phyloP scores from a whole-genome alignment of 2,888 invertebrate species.

The Sepiola atlantica region DNA sequence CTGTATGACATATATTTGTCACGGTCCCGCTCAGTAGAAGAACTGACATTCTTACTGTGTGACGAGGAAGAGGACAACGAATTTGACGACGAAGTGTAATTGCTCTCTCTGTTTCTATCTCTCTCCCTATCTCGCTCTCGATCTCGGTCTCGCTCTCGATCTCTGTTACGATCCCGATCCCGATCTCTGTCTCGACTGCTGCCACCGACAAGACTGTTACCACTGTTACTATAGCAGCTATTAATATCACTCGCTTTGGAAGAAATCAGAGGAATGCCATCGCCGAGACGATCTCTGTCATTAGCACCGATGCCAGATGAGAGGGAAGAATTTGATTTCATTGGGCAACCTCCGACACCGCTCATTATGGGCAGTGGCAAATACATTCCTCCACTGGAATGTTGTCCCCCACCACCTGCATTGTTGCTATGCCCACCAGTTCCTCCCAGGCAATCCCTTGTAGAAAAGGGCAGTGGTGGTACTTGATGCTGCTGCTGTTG shows the following conservation, averaged over 20 bases:
- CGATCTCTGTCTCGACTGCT: constrained; percentile 24
- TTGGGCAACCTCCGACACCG: background rate
- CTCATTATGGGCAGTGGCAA: background rate
- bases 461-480: background rate
- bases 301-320: background rate
- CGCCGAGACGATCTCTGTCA: background rate
- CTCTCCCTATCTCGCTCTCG: background rate
- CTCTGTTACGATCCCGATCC: background rate
- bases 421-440: background rate
- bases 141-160: background rate
- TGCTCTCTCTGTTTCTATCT: constrained; percentile 2
- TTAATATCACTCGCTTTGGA: background rate
- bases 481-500: constrained; percentile 24
- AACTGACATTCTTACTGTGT: background rate
- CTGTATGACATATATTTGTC: constrained; percentile 4
- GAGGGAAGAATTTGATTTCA: constrained; percentile 14
- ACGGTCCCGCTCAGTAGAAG: background rate
- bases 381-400: background rate
- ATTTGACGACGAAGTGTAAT: background rate
- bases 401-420: background rate
- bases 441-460: constrained; percentile 40
- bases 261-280: constrained; percentile 36
- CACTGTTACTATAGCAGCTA: background rate
- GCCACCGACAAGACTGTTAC: background rate
- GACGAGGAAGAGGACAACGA: constrained; percentile 24